Conservation (phyloP, 2,888 invertebrate species). For the Microplitis deprimator region DNA sequence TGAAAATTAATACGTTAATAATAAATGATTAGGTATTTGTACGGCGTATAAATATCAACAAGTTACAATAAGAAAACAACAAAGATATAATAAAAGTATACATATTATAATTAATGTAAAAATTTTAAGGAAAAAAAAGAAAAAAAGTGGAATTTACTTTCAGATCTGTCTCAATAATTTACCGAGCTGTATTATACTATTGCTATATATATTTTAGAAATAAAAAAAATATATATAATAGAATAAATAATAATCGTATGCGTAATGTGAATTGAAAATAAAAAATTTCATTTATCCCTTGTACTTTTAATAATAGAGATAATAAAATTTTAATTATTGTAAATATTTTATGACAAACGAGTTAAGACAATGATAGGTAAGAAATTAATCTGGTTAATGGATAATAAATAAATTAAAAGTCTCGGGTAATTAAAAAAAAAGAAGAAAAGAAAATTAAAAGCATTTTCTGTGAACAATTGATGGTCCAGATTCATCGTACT, state of each 20-base stretch:
- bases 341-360: background rate
- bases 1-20: background rate
- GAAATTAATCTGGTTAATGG: background rate
- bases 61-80: background rate
- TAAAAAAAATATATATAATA: slow-evolving; percentile 7
- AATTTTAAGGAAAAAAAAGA: slow-evolving; percentile 6
- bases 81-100: slow-evolving; percentile 43
- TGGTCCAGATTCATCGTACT: slow-evolving; percentile 73
- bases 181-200: slow-evolving; percentile 16
- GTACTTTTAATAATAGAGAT: background rate
- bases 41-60: background rate
- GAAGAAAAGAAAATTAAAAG: slow-evolving; percentile 64
- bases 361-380: background rate
- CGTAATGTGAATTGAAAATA: background rate
- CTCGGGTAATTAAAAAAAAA: background rate
- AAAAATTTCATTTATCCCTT: background rate
- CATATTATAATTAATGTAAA: slow-evolving; percentile 32
- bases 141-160: slow-evolving; percentile 5
- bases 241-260: slow-evolving; percentile 3
- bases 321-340: background rate
- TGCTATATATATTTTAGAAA: slow-evolving; percentile 7
- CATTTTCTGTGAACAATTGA: slow-evolving; percentile 73
- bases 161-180: slow-evolving; percentile 10
- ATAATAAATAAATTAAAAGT: background rate
- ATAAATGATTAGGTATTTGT: background rate